Evolutionary conservation across 2,113 vertebrate genomes (phyloP).

Genomic region (Crotalus tigris): DNA sequence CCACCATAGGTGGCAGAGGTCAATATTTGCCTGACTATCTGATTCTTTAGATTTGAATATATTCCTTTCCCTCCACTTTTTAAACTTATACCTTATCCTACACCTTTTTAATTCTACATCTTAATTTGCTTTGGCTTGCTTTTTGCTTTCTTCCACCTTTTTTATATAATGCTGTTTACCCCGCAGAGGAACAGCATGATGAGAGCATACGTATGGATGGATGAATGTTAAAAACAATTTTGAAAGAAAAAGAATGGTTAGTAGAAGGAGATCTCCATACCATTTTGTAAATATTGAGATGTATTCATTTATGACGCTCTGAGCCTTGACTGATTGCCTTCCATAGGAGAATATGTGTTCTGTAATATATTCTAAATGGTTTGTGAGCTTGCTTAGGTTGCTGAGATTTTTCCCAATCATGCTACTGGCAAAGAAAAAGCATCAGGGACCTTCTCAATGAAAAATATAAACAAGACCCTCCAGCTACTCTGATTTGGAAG

Average conservation of each 20-base stretch:
- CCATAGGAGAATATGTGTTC: constrained; percentile 52
- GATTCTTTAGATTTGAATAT: neutral
- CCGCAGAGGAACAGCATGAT: neutral
- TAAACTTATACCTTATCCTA: neutral
- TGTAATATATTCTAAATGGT: constrained; percentile 54
- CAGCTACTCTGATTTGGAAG: constrained; percentile 63
- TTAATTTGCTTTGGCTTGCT: neutral
- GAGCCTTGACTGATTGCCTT: constrained; percentile 51
- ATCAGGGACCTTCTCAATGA: constrained; percentile 64
- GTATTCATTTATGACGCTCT: constrained; percentile 47
- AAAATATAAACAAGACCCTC: constrained; percentile 69
- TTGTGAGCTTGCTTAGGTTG: constrained; percentile 50
- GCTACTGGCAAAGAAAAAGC: constrained; percentile 63
- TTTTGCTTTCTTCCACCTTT: neutral
- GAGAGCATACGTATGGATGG: neutral
- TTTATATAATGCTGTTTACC: neutral
- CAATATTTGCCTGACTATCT: neutral
- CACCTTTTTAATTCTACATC: neutral
- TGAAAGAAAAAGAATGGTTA: neutral
- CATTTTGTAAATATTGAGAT: neutral
- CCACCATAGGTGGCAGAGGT: neutral
- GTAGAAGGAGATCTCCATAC: neutral
- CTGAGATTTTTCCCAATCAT: constrained; percentile 58
- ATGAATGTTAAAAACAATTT: neutral
- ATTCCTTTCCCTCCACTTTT: neutral